phyloP scores from a whole-genome alignment of 2,797 vertebrate species.

The Cynopterus sphinx region DNA sequence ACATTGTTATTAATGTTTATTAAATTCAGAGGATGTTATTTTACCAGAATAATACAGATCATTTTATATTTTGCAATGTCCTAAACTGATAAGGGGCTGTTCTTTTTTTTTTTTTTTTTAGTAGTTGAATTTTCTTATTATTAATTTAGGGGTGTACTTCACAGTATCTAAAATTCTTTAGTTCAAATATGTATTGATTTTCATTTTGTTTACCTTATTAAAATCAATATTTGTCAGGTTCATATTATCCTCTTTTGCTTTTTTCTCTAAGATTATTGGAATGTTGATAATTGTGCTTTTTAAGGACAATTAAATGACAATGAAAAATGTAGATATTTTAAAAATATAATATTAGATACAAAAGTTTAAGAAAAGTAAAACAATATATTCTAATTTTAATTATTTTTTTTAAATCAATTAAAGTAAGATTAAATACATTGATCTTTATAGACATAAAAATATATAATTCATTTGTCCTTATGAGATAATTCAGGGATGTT shows the following conservation, averaged over 20 bases:
- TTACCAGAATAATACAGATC: not conserved
- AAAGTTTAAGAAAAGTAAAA: not conserved
- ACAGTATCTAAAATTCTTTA: slow-evolving; percentile 1
- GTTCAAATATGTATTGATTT: not conserved
- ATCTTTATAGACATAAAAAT: not conserved
- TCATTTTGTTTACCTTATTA: slow-evolving; percentile 15
- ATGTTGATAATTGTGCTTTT: not conserved
- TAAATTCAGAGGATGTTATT: not conserved
- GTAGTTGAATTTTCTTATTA: not conserved
- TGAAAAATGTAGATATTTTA: not conserved
- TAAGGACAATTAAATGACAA: not conserved
- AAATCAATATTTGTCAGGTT: not conserved
- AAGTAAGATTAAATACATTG: not conserved
- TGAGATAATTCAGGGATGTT: not conserved
- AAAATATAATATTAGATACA: not conserved
- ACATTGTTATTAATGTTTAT: not conserved
- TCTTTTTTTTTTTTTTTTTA: not conserved
- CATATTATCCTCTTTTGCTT: not conserved
- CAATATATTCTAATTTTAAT: not conserved
- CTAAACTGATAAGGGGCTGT: not conserved
- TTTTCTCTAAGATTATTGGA: not conserved
- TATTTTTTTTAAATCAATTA: not conserved
- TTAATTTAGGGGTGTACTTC: not conserved
- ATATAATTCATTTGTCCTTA: not conserved
- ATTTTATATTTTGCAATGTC: not conserved